Conservation (phyloP, 2,888 invertebrate genomes). For the Julus scandinavius region DNA sequence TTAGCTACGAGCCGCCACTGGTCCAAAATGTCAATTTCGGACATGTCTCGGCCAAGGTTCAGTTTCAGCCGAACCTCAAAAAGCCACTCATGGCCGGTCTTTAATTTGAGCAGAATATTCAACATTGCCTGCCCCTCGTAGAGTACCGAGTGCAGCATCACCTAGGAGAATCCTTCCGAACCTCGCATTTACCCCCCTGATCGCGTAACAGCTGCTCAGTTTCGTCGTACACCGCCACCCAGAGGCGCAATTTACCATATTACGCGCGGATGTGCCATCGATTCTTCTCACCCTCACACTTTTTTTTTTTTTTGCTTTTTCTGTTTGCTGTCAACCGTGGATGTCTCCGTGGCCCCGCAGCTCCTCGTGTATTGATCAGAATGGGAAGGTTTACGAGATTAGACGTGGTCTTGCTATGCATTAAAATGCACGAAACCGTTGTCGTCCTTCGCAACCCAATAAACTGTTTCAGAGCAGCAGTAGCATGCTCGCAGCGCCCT, state of each 20-base stretch:
- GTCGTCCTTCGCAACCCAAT: neutral
- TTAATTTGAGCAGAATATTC: no score
- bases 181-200: no score
- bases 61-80: no score
- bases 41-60: no score
- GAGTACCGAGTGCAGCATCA: neutral
- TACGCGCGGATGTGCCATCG: slow-evolving; percentile 27
- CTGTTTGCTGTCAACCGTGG: slow-evolving; percentile 5
- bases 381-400: neutral
- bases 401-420: neutral
- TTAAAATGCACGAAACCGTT: neutral
- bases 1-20: no score
- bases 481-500: neutral
- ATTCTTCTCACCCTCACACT: slow-evolving; percentile 33
- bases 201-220: slow-evolving; percentile 13
- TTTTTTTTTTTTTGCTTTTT: neutral
- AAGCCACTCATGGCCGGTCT: no score
- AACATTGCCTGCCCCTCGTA: neutral
- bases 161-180: neutral
- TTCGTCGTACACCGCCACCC: slow-evolving; percentile 13
- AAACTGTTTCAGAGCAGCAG: neutral
- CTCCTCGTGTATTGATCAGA: neutral
- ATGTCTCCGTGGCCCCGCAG: neutral
- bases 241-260: slow-evolving; percentile 25
- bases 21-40: no score